A percentile compares a stretch with the other conserved stretches of the same genome.
These are phyloP conservation scores for Craterocephalus amniculus DNA, from an alignment of 2,797 vertebrate genomes.

Conservation along the genomic window DNA sequence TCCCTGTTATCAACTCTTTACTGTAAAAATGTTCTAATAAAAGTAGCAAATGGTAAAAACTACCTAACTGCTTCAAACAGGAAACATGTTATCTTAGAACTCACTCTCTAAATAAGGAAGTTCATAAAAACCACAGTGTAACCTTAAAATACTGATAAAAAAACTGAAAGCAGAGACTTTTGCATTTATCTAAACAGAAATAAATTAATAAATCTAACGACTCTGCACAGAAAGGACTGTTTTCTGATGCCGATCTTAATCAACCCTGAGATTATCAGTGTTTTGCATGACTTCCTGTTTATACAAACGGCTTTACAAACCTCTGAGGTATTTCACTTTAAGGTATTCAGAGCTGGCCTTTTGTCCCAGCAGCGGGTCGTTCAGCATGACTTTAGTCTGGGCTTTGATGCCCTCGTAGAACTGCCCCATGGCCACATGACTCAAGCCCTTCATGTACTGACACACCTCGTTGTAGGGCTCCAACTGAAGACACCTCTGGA, in stretches of 20 bases:
- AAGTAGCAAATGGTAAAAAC: neutral
- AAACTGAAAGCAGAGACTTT: no score
- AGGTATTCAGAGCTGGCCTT: constrained; percentile 97
- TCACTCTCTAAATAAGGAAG: no score
- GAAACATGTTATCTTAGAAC: no score
- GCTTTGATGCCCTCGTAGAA: constrained; percentile 99
- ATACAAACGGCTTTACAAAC: constrained; percentile 68
- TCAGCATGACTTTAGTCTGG: constrained; percentile 98
- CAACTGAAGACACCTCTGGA: constrained; percentile 92
- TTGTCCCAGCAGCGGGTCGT: constrained; percentile 94
- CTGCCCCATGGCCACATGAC: constrained; percentile 97
- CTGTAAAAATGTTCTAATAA: constrained; percentile 1
- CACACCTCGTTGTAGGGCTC: constrained; percentile 98
- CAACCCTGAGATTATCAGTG: neutral
- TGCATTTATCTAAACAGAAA: no score
- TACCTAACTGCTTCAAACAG: neutral
- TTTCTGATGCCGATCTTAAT: no score
- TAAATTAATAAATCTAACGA: no score
- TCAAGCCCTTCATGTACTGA: constrained; percentile 98
- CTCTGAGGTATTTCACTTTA: constrained; percentile 98
- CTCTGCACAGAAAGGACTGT: no score
- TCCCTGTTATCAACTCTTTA: neutral
- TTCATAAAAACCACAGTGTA: no score
- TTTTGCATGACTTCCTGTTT: neutral
- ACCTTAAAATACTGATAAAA: no score